Evolutionary conservation across 1,140 invertebrate species (phyloP).

Genomic region (Oryctes rhinoceros): DNA sequence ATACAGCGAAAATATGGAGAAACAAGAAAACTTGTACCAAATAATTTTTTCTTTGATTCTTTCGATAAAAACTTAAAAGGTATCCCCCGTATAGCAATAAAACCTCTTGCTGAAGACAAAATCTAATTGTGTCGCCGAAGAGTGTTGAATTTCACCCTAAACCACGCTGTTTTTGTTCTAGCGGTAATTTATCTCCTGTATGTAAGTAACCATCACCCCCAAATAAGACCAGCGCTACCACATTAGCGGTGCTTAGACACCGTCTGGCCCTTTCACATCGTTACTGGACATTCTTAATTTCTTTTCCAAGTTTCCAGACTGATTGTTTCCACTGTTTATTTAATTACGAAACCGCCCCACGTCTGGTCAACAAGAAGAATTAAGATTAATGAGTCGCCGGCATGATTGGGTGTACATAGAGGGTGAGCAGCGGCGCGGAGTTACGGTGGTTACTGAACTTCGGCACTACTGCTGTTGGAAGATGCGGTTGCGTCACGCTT

Average conservation of each 20-base stretch:
- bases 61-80: too few relatives aligned
- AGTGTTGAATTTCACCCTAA: conserved; percentile 6
- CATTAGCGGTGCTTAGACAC: conserved; percentile 1
- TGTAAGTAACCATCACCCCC: neutral
- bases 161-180: neutral
- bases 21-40: too few relatives aligned
- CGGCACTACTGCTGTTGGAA: neutral
- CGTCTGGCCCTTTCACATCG: conserved; percentile 25
- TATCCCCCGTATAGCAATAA: too few relatives aligned
- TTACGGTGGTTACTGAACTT: neutral
- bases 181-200: conserved; percentile 1
- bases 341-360: conserved; percentile 45
- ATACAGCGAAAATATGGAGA: too few relatives aligned
- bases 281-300: conserved; percentile 44
- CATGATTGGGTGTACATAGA: conserved; percentile 47
- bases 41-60: too few relatives aligned
- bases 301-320: conserved; percentile 42
- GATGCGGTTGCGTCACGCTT: neutral
- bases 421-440: neutral
- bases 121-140: neutral
- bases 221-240: neutral
- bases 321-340: conserved; percentile 49
- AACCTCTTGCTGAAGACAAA: too few relatives aligned
- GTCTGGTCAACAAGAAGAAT: conserved; percentile 48
- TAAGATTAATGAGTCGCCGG: conserved; percentile 47